Conservation (phyloP, 2,797 vertebrate species). For the Channa striata region DNA sequence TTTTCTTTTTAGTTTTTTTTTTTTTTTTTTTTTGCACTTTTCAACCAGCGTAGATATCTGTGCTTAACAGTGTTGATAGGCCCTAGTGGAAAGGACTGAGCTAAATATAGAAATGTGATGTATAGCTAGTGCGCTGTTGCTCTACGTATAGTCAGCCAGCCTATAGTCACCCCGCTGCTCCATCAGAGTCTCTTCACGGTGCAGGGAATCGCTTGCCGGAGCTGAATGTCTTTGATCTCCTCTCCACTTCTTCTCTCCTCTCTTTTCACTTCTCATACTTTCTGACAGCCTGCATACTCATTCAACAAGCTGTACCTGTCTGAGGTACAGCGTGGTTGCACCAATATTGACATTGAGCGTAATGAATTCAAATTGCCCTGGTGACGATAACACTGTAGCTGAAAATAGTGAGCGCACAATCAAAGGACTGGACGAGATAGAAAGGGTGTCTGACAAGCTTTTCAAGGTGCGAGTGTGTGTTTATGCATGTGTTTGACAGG, state of each 20-base stretch:
- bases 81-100: constrained; percentile 67
- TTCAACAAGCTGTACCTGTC: constrained; percentile 81
- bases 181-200: constrained; percentile 31
- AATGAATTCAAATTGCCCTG: constrained; percentile 80
- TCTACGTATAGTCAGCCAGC: constrained; percentile 48
- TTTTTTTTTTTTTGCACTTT: constrained; percentile 23
- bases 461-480: constrained; percentile 52
- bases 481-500: constrained; percentile 48
- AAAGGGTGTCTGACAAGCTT: constrained; percentile 63
- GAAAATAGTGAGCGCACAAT: constrained; percentile 69
- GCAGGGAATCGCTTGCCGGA: constrained; percentile 10
- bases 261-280: constrained; percentile 40
- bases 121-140: constrained; percentile 59
- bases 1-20: background rate
- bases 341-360: constrained; percentile 80
- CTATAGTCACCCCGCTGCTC: constrained; percentile 56
- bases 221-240: constrained; percentile 66
- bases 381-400: constrained; percentile 54
- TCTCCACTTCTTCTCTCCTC: constrained; percentile 23
- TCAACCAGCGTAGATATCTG: constrained; percentile 52
- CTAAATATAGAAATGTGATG: constrained; percentile 78
- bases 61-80: constrained; percentile 63
- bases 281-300: constrained; percentile 59
- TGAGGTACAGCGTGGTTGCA: constrained; percentile 57
- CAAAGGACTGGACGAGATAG: constrained; percentile 69